Base-by-base conservation (phyloP, 2,888 invertebrate genomes). In the Dilophus febrilis region DNA sequence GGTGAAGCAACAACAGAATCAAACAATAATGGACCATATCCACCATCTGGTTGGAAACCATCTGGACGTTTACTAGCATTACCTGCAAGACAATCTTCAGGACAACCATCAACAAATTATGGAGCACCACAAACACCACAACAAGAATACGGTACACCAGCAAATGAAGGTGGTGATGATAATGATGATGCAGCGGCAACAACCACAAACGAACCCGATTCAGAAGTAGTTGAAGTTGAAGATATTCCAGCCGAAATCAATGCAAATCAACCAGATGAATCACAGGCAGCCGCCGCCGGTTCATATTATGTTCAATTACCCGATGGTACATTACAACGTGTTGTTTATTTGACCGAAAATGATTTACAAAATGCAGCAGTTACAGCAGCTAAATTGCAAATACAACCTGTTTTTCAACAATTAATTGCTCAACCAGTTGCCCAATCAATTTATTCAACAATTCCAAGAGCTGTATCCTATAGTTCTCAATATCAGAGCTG, bases 1-100 rank as follows among this genome's bases (percentile, higher is more conserved):
- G 31, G 22, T 37, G 37, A 17, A 13, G 13, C 37, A 10, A 4
- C 16, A 16, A 22, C 36, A 4, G 5, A 16, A 17, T 12, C 28
- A 35, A 17, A 5, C 6, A 17, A 11, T 13, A 26, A 18, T 29
- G 35, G 27, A 28, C 38, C 38, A 31, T 43, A 43, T 35, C n/a
- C 28, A 35, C 40, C 41, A 37, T 30, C 39, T 11, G 44, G 44
- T 5, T 44, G 44, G 44, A 37, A 30, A 30, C 44, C 44, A 35
- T 26, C 16, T 16, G 44, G 44, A 14, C 34, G 29, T 11, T 16
- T 35, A 17, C 36, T 44, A 26, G 22, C 26, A 8, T 37, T 44
- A 27, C 44, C 44, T 30, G 39, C 18, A 22, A 4, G 13, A 5
- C 26, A 37, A 26, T n/a, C 12, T 32, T 29, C 18, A 30, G 13